phyloP scores from a whole-genome alignment of 1,140 invertebrate species.

The Neodiprion pinetum region DNA sequence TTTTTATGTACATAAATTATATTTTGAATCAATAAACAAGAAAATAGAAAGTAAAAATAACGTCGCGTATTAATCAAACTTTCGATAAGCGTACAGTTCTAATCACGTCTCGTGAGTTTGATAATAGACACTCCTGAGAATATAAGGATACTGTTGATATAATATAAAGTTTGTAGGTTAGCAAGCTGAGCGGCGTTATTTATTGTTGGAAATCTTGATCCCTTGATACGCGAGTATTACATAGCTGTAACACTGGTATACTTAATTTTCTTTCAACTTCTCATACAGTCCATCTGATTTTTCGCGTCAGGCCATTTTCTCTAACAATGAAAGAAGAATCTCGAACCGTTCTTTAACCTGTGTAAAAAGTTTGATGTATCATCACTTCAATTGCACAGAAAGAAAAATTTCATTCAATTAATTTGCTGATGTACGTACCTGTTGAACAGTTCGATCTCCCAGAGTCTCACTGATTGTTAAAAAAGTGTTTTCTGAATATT shows the following conservation, averaged over 20 bases:
- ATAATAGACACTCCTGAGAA: too few species aligned
- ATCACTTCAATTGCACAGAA: not conserved
- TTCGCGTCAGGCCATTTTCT: conserved; percentile 31
- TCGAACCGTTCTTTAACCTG: conserved; percentile 52
- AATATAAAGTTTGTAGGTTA: too few species aligned
- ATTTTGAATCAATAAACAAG: not conserved
- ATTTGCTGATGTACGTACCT: conserved; percentile 35
- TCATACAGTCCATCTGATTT: not conserved
- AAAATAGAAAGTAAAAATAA: too few species aligned
- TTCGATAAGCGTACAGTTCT: too few species aligned
- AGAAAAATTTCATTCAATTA: conserved; percentile 15
- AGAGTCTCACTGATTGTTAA: conserved; percentile 44
- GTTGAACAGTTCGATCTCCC: conserved; percentile 45
- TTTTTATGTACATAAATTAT: not conserved
- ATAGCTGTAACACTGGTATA: too few species aligned
- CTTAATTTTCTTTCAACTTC: not conserved
- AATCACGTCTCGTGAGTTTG: too few species aligned
- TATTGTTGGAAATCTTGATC: too few species aligned
- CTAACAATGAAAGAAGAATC: conserved; percentile 47
- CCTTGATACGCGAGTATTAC: too few species aligned
- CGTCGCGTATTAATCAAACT: too few species aligned
- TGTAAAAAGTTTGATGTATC: conserved; percentile 23
- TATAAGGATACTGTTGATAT: too few species aligned
- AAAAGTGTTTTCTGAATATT: conserved; percentile 54
- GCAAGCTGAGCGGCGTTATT: too few species aligned